Base-by-base conservation (phyloP, 2,797 vertebrate genomes). In the Nasua narica region DNA sequence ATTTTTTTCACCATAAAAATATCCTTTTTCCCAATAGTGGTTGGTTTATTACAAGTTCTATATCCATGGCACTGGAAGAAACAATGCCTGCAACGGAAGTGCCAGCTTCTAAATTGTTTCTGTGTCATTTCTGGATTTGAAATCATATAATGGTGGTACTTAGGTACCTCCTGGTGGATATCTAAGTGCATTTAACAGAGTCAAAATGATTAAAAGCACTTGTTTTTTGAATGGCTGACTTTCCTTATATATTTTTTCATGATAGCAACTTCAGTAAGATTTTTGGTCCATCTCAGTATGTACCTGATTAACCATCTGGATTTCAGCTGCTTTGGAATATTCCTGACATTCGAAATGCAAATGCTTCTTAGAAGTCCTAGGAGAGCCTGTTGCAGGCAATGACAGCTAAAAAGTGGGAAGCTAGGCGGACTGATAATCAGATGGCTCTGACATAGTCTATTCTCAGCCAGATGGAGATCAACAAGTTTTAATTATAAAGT, bases 311-410 rank as follows among this genome's bases (percentile, higher is more conserved):
- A 43, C 11, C 50, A 89, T 84, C 89, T 77, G 35, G 11, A 18
- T 86, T 76, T 90, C 86, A 76, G 52, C 6, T 79, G 79, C 23
- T 89, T 67, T 65, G 35, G 0, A 56, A 83, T 83, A 25, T 84
- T 37, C 23, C 56, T 82, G 9, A 77, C 46, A 77, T 96, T 94
- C 93, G 92, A 35, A 92, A 88, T 94, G 35, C 90, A 96, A 95
- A 96, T 70, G 15, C 3, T 62, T 81, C 54, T 86, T n/a, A 78
- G 37, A 97, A 77, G 23, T 76, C 82, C 56, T 27, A 7, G 37
- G 56, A 78, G 87, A 85, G 3, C 32, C 78, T 3, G 3, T 54
- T 43, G 6, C 43, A 62, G 40, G 48, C 12, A 93, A 82, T 87
- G 58, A 87, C 9, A 83, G 12, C 48, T 76, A 78, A 93, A 25